Percentiles rank a stretch among this genome's conserved stretches.
phyloP scores from a whole-genome alignment of 2,888 invertebrate species.

The Parnassius glacialis region DNA sequence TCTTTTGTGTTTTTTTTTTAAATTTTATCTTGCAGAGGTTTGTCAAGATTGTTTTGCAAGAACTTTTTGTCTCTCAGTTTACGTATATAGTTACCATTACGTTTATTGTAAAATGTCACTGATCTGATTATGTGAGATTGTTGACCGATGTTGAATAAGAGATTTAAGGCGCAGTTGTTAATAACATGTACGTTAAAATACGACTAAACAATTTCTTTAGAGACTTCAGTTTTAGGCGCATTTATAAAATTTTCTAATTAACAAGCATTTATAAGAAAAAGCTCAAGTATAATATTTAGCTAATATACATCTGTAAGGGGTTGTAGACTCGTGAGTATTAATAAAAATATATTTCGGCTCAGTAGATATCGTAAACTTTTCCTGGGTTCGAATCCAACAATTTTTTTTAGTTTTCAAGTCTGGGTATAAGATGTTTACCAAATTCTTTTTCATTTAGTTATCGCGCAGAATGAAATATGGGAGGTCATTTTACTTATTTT shows the following conservation, averaged over 20 bases:
- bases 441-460: too few relatives aligned
- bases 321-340: too few relatives aligned
- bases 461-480: too few relatives aligned
- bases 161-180: slow-evolving; percentile 1
- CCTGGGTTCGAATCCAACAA: too few relatives aligned
- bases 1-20: slow-evolving; percentile 12
- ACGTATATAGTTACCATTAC: slow-evolving; percentile 24
- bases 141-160: slow-evolving; percentile 11
- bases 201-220: slow-evolving; percentile 16
- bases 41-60: slow-evolving; percentile 2
- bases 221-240: slow-evolving; percentile 14
- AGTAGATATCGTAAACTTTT: too few relatives aligned
- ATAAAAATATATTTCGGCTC: too few relatives aligned
- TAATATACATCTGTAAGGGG: too few relatives aligned
- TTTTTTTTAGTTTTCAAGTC: too few relatives aligned
- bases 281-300: not conserved
- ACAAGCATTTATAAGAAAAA: not conserved
- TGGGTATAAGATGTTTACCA: too few relatives aligned
- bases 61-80: slow-evolving; percentile 1
- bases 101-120: slow-evolving; percentile 8
- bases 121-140: slow-evolving; percentile 20
- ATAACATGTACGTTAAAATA: slow-evolving; percentile 1
- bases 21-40: slow-evolving; percentile 6
- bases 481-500: too few relatives aligned
- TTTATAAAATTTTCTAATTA: slow-evolving; percentile 4